These are phyloP conservation scores for Peromyscus melanophrys DNA, from an alignment of 2,797 vertebrate species.

Conservation along the genomic window DNA sequence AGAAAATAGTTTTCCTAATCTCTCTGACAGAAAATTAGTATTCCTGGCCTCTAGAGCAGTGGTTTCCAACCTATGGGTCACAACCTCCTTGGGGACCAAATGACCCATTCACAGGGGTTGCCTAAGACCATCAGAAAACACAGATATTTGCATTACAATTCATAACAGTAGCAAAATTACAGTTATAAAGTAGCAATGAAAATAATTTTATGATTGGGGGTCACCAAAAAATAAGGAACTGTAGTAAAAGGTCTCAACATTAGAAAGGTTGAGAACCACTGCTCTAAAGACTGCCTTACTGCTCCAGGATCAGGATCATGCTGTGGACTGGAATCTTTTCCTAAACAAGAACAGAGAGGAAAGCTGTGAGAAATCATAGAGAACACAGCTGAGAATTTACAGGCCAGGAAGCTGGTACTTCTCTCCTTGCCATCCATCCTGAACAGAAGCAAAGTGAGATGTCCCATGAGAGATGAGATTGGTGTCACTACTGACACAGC, in stretches of 20 bases:
- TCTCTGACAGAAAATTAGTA: conserved; percentile 13
- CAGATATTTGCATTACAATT: not conserved
- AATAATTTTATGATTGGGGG: not conserved
- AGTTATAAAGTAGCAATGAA: not conserved
- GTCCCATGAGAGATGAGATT: not conserved
- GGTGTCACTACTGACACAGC: not conserved
- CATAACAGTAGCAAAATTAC: not conserved
- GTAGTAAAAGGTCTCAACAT: not conserved
- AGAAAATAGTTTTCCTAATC: conserved; percentile 33
- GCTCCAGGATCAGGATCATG: not conserved
- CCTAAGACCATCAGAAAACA: not conserved
- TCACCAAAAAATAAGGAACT: not conserved
- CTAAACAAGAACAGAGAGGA: not conserved
- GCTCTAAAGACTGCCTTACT: not conserved
- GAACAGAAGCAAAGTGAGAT: not conserved
- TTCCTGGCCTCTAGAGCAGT: not conserved
- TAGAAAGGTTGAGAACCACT: not conserved
- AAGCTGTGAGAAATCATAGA: not conserved
- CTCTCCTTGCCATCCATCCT: not conserved
- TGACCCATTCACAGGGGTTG: not conserved
- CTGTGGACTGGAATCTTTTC: not conserved
- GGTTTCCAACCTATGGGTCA: not conserved
- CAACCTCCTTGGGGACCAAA: not conserved
- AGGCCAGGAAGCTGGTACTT: not conserved
- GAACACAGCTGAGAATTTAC: not conserved